phyloP scores from a whole-genome alignment of 2,888 invertebrate genomes.

The Trissonchulus sp. region DNA sequence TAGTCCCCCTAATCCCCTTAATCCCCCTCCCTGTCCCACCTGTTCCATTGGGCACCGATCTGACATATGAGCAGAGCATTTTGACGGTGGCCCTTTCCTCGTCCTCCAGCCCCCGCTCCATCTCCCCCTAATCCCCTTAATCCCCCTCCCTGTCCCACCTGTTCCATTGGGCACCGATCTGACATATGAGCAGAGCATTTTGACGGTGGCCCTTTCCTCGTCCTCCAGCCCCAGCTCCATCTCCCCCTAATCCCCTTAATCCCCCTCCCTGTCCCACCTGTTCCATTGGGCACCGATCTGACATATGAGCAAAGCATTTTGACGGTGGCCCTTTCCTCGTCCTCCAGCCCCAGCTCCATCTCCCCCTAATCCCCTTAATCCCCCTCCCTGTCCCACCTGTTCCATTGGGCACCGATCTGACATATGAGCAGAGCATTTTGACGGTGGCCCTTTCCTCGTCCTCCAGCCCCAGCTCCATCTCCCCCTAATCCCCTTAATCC shows the following conservation, averaged over 20 bases:
- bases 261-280: too few species aligned
- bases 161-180: conserved; percentile 49
- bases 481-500: too few species aligned
- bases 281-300: conserved; percentile 49
- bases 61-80: conserved; percentile 51
- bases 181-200: conserved; percentile 51
- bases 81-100: conserved; percentile 40
- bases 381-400: too few species aligned
- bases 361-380: too few species aligned
- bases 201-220: conserved; percentile 38
- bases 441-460: conserved; percentile 38
- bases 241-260: too few species aligned
- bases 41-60: conserved; percentile 49
- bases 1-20: too few species aligned
- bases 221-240: conserved; percentile 45
- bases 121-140: too few species aligned
- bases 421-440: conserved; percentile 50
- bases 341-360: conserved; percentile 44
- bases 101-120: conserved; percentile 44
- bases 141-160: conserved; percentile 35
- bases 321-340: conserved; percentile 38
- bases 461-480: conserved; percentile 45
- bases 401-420: conserved; percentile 49
- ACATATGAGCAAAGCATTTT: conserved; percentile 51
- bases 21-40: conserved; percentile 36